A percentile compares a stretch with the other conserved stretches of the same genome.
phyloP scores from a whole-genome alignment of 2,888 invertebrate genomes.

The Pseudoips prasinana region DNA sequence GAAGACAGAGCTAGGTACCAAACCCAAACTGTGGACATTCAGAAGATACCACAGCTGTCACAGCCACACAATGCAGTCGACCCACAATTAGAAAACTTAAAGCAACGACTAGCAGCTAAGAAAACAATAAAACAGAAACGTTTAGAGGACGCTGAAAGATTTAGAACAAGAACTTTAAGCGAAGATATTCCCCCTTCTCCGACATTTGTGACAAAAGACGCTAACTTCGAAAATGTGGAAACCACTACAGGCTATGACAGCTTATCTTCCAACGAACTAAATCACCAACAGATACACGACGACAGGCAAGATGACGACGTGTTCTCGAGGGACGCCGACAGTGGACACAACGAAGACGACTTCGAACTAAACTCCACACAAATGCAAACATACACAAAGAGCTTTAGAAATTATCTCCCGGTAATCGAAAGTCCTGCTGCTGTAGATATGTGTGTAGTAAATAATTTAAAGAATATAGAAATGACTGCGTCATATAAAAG shows the following conservation, averaged over 20 bases:
- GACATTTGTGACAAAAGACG: conserved; percentile 69
- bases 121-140: conserved; percentile 81
- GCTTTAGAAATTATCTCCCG: conserved; percentile 73
- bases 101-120: conserved; percentile 65
- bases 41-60: conserved; percentile 49
- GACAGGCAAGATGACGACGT: conserved; percentile 56
- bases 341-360: conserved; percentile 88
- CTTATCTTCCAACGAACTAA: conserved; percentile 67
- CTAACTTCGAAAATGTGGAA: conserved; percentile 71
- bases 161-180: conserved; percentile 87
- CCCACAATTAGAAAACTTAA: conserved; percentile 64
- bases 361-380: conserved; percentile 83
- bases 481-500: conserved; percentile 64
- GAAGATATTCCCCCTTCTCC: conserved; percentile 77
- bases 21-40: conserved; percentile 82
- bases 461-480: conserved; percentile 74
- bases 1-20: conserved; percentile 87
- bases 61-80: conserved; percentile 42
- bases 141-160: conserved; percentile 86
- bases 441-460: conserved; percentile 70
- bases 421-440: conserved; percentile 72
- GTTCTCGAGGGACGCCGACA: conserved; percentile 71
- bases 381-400: conserved; percentile 83
- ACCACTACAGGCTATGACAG: conserved; percentile 76
- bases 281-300: conserved; percentile 59